phyloP scores from a whole-genome alignment of 2,797 vertebrate species.

The Lagorchestes hirsutus region DNA sequence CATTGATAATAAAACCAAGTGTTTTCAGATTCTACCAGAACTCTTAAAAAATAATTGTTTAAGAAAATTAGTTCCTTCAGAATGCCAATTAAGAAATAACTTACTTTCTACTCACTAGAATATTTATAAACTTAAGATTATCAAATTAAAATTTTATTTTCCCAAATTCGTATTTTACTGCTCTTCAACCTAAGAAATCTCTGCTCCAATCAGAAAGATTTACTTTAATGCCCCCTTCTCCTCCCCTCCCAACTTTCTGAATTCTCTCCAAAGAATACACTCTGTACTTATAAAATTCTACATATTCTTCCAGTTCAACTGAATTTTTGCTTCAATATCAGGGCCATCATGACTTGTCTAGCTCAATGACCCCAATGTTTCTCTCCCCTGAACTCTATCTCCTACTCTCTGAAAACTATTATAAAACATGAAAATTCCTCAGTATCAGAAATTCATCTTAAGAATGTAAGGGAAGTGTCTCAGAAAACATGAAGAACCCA shows the following conservation, averaged over 20 bases:
- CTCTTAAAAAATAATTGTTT: constrained; percentile 53
- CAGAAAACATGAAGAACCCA: too few species aligned
- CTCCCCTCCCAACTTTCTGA: not conserved
- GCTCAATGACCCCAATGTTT: not conserved
- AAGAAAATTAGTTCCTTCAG: constrained; percentile 45
- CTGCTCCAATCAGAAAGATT: not conserved
- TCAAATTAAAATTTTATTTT: constrained; percentile 18
- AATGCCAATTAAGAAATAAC: constrained; percentile 42
- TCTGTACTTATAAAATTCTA: not conserved
- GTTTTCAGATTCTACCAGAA: constrained; percentile 62
- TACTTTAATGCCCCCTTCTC: not conserved
- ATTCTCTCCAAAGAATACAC: not conserved
- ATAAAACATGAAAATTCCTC: too few species aligned
- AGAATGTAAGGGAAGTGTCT: too few species aligned
- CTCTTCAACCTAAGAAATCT: constrained; percentile 14
- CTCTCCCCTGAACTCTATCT: not conserved
- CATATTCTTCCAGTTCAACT: constrained; percentile 5
- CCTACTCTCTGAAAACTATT: too few species aligned
- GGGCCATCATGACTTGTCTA: not conserved
- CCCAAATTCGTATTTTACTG: not conserved
- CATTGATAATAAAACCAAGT: constrained; percentile 48
- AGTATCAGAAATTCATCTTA: too few species aligned
- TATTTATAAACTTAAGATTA: constrained; percentile 44
- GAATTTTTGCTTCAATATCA: not conserved
- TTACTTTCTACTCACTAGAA: constrained; percentile 10